These are phyloP conservation scores for Orthosia gothica DNA, from an alignment of 2,888 invertebrate species.

Conservation along the genomic window DNA sequence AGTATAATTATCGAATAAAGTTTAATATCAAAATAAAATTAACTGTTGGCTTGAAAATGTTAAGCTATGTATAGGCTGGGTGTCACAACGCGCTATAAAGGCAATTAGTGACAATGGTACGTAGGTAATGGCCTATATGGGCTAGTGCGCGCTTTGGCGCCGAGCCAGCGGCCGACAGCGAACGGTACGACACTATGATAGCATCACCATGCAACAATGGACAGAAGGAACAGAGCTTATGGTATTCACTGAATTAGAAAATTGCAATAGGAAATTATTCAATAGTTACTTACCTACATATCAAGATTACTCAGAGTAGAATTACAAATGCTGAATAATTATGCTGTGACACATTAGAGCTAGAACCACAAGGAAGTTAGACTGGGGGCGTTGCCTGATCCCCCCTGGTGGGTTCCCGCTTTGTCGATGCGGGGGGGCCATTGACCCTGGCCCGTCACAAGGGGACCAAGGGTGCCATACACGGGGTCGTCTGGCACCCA, in stretches of 20 bases:
- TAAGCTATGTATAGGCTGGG: slow-evolving; percentile 70
- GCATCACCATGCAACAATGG: not conserved
- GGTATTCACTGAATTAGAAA: not conserved
- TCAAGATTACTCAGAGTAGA: too few relatives aligned
- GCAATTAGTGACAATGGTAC: slow-evolving; percentile 85
- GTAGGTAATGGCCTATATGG: slow-evolving; percentile 80
- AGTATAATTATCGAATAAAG: slow-evolving; percentile 28
- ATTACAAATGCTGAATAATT: too few relatives aligned
- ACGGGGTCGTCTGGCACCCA: too few relatives aligned
- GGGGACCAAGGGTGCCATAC: too few relatives aligned
- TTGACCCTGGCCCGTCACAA: too few relatives aligned
- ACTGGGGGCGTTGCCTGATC: too few relatives aligned
- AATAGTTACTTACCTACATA: too few relatives aligned
- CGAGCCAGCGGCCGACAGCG: slow-evolving; percentile 67
- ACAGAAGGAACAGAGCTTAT: slow-evolving; percentile 15
- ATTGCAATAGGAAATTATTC: not conserved
- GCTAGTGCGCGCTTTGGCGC: slow-evolving; percentile 77
- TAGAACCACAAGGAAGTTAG: too few relatives aligned
- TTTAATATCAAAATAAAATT: slow-evolving; percentile 45
- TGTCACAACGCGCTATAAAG: slow-evolving; percentile 79
- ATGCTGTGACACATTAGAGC: too few relatives aligned
- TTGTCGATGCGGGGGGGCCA: too few relatives aligned
- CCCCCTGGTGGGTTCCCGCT: too few relatives aligned
- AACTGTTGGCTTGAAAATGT: slow-evolving; percentile 63
- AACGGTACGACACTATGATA: slow-evolving; percentile 43